Percentiles rank a stretch among this genome's conserved stretches.
Evolutionary conservation across 2,888 invertebrate genomes (phyloP).

Genomic region (Torymus aiolomorphi): DNA sequence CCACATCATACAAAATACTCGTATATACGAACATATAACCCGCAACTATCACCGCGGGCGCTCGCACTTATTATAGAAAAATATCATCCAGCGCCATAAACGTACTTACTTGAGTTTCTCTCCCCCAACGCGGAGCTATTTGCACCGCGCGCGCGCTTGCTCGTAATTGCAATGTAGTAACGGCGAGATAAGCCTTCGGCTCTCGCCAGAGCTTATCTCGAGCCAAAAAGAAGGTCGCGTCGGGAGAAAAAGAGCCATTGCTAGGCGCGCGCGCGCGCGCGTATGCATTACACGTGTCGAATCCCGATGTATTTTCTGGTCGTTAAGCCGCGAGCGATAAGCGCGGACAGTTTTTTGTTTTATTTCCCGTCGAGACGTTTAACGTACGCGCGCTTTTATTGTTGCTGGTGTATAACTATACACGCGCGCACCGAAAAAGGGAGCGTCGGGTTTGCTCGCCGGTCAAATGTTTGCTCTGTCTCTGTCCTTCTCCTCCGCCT

Average conservation of each 20-base stretch:
- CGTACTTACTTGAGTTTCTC: conserved; percentile 5
- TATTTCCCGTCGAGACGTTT: not conserved
- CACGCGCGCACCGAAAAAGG: conserved; percentile 55
- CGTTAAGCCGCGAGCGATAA: conserved; percentile 47
- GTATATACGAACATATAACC: too few relatives aligned
- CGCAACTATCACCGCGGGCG: too few relatives aligned
- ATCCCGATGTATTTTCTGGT: conserved; percentile 44
- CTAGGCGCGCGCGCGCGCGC: conserved; percentile 4
- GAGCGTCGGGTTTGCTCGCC: conserved; percentile 68
- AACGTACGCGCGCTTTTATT: not conserved
- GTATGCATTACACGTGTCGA: conserved; percentile 45
- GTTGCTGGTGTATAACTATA: not conserved
- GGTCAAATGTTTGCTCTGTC: conserved; percentile 62
- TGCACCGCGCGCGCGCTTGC: conserved; percentile 27
- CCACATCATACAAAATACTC: too few relatives aligned
- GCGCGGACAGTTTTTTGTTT: not conserved
- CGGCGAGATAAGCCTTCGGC: conserved; percentile 24
- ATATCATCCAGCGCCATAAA: conserved; percentile 5
- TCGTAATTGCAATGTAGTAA: conserved; percentile 50
- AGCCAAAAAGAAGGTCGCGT: conserved; percentile 22
- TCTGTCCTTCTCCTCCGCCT: conserved; percentile 46
- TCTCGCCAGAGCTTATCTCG: conserved; percentile 20
- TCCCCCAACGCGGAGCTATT: too few relatives aligned
- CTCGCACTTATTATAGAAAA: not conserved
- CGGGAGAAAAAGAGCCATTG: conserved; percentile 5